phyloP scores from a whole-genome alignment of 2,888 invertebrate species.

The Perizoma flavofasciatum region DNA sequence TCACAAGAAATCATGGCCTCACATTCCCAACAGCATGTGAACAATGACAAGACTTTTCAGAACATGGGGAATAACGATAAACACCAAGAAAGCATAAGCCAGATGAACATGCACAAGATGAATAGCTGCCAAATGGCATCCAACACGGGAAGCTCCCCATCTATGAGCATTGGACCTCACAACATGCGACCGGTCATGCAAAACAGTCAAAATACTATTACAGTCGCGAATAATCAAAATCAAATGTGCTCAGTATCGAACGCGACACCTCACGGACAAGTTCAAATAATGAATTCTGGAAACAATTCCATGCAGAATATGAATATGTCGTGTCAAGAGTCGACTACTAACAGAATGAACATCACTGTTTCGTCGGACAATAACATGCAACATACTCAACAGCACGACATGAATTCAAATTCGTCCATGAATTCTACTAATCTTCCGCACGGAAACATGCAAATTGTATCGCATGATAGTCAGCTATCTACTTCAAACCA shows the following conservation, averaged over 20 bases:
- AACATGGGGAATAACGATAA: constrained; percentile 71
- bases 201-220: constrained; percentile 68
- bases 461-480: constrained; percentile 69
- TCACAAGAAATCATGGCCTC: constrained; percentile 79
- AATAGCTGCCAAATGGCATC: constrained; percentile 75
- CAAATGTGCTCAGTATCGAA: constrained; percentile 74
- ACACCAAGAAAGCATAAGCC: constrained; percentile 67
- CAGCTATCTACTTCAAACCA: constrained; percentile 68
- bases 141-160: constrained; percentile 63
- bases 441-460: constrained; percentile 71
- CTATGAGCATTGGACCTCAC: constrained; percentile 76
- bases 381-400: constrained; percentile 63
- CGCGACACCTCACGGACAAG: constrained; percentile 64
- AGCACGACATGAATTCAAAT: constrained; percentile 61
- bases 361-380: constrained; percentile 62
- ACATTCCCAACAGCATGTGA: constrained; percentile 73
- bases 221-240: constrained; percentile 66
- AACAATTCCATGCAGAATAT: constrained; percentile 72
- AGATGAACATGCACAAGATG: constrained; percentile 73
- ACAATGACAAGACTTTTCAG: constrained; percentile 75
- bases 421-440: constrained; percentile 59
- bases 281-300: constrained; percentile 72
- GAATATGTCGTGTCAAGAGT: constrained; percentile 74
- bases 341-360: constrained; percentile 65
- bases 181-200: constrained; percentile 70